Base-by-base conservation (phyloP, 2,888 invertebrate species). In the Drosophila maculinotata region DNA sequence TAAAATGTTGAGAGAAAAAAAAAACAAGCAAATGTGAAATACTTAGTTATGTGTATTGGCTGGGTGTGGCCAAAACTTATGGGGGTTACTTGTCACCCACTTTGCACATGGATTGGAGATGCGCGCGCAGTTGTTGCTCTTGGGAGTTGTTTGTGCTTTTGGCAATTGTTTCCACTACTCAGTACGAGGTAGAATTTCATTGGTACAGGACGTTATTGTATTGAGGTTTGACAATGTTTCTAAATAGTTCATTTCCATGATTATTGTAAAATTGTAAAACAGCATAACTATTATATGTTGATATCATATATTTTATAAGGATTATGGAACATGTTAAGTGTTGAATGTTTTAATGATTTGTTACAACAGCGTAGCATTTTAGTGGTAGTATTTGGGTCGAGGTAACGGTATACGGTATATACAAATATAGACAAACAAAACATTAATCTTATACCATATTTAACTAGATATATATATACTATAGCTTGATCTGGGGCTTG, bases 161-260 rank as follows among this genome's bases (percentile, higher is more conserved):
- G 54, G 39, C 64, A 52, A 69, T 48, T 72, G 72, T 64, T 30
- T 41, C 20, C 48, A 39, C 28, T 52, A 64, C 64, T 79, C 80
- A 83, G 83, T 81, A 71, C 48, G 62, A 69, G 67, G 74, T 62
- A 67, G 67, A 67, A 76, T 76, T 76, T 71, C 74, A 64, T 54
- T 53, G 69, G 49, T 62, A 69, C 57, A 76, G 79, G 79, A 76
- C 79, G 76, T 41, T 73, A 72, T 57, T 65, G 59, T 41, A 59
- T 57, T 62, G 63, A 73, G 65, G 64, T 72, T 56, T 53, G 72
- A 31, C 30, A 36, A 56, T 65, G 56, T 56, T 67, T 62, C n/a
- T 6, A 6, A 44, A 35, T 5, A 53, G 6, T 17, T 44, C 9
- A 14, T 23, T 31, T 33, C 9, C 5, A 25, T 6, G 2, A 20